phyloP scores from a whole-genome alignment of 2,888 invertebrate species.

The Lycaena phlaeas region DNA sequence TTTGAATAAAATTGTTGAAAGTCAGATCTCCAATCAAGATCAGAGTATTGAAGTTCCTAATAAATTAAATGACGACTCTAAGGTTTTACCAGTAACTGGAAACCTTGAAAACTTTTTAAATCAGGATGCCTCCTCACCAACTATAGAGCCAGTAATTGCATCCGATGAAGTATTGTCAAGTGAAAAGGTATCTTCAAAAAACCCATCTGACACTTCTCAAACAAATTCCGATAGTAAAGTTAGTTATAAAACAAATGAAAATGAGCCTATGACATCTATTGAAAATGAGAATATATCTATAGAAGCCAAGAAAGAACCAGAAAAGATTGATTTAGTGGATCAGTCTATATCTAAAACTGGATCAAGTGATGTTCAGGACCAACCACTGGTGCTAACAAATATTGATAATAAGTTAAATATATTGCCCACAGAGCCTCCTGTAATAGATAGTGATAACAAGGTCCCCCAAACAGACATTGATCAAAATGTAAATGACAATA shows the following conservation, averaged over 20 bases:
- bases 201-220: neutral
- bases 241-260: neutral
- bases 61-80: neutral
- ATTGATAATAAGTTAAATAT: conserved; percentile 18
- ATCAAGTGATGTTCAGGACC: conserved; percentile 27
- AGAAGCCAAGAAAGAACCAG: conserved; percentile 27
- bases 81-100: neutral
- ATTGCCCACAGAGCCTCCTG: conserved; percentile 1
- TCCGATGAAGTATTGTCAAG: neutral
- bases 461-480: neutral
- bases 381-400: conserved; percentile 29
- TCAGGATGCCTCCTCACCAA: neutral
- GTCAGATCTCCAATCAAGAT: neutral
- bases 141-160: neutral
- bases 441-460: neutral
- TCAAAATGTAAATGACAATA: neutral
- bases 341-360: conserved; percentile 22
- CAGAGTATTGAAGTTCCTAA: neutral
- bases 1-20: neutral
- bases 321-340: conserved; percentile 27
- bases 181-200: neutral
- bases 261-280: conserved; percentile 9
- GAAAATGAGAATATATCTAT: conserved; percentile 16
- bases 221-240: neutral
- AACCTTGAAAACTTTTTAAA: conserved; percentile 7